Evolutionary conservation across 1,140 invertebrate species (phyloP).

Genomic region (Neodiprion fabricii): DNA sequence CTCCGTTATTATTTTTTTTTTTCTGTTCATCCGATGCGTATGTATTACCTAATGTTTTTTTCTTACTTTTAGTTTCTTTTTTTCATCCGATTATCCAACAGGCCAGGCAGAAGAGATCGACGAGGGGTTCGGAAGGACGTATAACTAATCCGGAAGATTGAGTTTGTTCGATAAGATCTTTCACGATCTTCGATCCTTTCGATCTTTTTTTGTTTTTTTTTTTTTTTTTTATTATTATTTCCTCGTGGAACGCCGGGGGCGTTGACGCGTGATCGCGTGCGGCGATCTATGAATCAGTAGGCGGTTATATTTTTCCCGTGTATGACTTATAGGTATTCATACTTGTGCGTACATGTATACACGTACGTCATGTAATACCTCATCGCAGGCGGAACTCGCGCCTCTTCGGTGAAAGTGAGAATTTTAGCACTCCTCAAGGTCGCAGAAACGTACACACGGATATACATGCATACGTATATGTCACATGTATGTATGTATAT

Average conservation of each 20-base stretch:
- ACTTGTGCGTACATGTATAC: not conserved
- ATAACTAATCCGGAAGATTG: not conserved
- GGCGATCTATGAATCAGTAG: slow-evolving; percentile 35
- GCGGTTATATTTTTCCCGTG: slow-evolving; percentile 30
- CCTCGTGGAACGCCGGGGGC: not conserved
- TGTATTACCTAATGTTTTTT: too few species aligned
- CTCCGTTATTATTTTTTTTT: too few species aligned
- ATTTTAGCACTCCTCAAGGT: slow-evolving; percentile 52
- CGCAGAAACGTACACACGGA: slow-evolving; percentile 38
- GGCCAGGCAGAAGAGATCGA: too few species aligned
- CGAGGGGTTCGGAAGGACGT: too few species aligned
- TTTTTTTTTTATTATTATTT: slow-evolving; percentile 8
- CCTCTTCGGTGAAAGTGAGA: slow-evolving; percentile 46
- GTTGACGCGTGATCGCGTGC: not conserved
- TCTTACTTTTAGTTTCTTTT: too few species aligned
- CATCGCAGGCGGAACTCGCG: slow-evolving; percentile 16
- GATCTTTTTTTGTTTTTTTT: too few species aligned
- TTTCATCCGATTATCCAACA: too few species aligned
- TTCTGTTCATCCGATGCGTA: too few species aligned
- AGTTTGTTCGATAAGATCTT: not conserved
- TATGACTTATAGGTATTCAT: slow-evolving; percentile 3
- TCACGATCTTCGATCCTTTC: too few species aligned
- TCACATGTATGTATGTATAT: too few species aligned
- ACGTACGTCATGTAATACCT: not conserved
- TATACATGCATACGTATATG: slow-evolving; percentile 27